phyloP scores from a whole-genome alignment of 2,113 vertebrate species.

The Nesoenas mayeri region DNA sequence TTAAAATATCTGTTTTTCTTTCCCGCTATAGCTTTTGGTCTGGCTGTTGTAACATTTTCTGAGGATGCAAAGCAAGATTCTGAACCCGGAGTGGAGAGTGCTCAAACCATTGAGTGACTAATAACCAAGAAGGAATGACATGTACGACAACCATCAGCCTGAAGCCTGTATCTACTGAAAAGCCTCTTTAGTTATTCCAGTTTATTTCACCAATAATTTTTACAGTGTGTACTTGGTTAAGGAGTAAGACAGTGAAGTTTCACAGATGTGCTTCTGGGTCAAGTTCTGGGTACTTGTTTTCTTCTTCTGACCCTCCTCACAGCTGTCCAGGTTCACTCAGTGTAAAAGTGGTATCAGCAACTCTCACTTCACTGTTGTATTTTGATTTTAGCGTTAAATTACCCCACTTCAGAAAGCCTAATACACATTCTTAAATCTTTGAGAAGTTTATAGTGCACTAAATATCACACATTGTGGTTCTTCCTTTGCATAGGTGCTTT shows the following conservation, averaged over 20 bases:
- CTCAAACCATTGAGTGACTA: background rate
- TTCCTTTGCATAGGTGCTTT: background rate
- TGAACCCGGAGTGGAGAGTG: background rate
- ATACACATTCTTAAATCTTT: background rate
- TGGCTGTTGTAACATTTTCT: background rate
- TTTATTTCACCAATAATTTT: background rate
- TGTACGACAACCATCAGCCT: background rate
- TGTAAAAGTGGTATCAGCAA: background rate
- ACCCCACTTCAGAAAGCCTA: background rate
- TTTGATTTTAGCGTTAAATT: background rate
- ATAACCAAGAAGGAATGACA: background rate
- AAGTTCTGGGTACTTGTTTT: background rate
- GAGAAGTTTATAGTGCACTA: background rate
- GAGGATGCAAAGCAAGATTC: background rate
- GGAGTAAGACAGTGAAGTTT: background rate
- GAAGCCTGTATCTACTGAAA: background rate
- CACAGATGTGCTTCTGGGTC: background rate
- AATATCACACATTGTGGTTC: background rate
- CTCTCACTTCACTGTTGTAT: background rate
- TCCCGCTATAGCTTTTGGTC: background rate
- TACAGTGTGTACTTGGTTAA: background rate
- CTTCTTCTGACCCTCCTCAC: background rate
- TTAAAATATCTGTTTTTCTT: background rate
- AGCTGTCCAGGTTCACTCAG: rapidly evolving
- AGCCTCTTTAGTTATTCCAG: background rate